These are phyloP conservation scores for Melanocharis versteri DNA, from an alignment of 2,113 vertebrate species.

Conservation along the genomic window DNA sequence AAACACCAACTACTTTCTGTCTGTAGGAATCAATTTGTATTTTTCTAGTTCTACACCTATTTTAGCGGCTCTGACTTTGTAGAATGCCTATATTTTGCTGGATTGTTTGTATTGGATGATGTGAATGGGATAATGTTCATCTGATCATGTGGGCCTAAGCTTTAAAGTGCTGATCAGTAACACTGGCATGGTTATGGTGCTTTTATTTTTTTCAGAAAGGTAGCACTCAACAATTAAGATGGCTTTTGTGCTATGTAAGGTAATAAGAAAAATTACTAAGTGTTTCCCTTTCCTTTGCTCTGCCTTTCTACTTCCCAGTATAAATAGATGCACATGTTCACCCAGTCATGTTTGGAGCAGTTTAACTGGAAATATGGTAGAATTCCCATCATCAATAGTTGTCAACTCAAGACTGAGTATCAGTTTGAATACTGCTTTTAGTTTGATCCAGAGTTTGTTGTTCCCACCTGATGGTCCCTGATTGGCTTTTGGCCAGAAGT, in stretches of 20 bases:
- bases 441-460: not conserved
- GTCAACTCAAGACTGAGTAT: not conserved
- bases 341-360: not conserved
- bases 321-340: not conserved
- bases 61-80: not conserved
- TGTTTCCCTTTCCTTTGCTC: not conserved
- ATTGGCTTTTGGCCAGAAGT: not conserved
- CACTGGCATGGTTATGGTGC: rapidly evolving
- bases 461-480: not conserved
- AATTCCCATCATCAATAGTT: not conserved
- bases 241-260: not conserved
- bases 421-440: not conserved
- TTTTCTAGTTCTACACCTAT: not conserved
- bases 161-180: not conserved
- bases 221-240: not conserved
- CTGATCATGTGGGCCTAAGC: not conserved
- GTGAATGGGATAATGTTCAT: not conserved
- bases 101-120: not conserved
- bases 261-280: not conserved
- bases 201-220: not conserved
- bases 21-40: not conserved
- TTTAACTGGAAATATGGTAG: not conserved
- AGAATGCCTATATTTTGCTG: not conserved
- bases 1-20: not conserved
- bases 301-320: not conserved